Conservation (phyloP, 2,888 invertebrate genomes). For the Amiota minor region DNA sequence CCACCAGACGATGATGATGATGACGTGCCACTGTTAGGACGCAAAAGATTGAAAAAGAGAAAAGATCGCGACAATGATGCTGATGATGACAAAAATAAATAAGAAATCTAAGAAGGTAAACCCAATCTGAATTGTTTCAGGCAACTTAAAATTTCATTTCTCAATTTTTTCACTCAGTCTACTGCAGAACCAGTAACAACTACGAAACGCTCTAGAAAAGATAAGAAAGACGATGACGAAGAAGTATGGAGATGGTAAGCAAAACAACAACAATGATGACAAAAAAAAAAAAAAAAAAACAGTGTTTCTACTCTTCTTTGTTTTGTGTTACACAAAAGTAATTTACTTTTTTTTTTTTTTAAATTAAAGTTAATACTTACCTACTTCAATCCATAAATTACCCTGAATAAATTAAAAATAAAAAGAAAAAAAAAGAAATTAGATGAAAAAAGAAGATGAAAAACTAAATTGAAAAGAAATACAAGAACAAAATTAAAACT, state of each 20-base stretch:
- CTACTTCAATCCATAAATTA: no score
- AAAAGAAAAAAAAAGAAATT: no score
- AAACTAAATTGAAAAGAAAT: neutral
- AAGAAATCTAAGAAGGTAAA: slow-evolving; percentile 74
- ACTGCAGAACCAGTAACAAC: slow-evolving; percentile 72
- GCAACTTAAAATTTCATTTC: neutral
- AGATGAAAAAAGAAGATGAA: no score
- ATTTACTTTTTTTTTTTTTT: no score
- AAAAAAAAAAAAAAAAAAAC: no score
- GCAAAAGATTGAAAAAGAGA: slow-evolving; percentile 73
- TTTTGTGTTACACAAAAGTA: neutral
- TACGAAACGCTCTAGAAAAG: slow-evolving; percentile 76
- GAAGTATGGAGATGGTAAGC: slow-evolving; percentile 94
- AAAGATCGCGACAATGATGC: slow-evolving; percentile 76
- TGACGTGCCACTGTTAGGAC: slow-evolving; percentile 72
- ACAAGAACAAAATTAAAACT: neutral
- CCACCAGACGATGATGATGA: slow-evolving; percentile 75
- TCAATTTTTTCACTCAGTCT: slow-evolving; percentile 38
- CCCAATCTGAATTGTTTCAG: neutral
- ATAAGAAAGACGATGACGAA: slow-evolving; percentile 85
- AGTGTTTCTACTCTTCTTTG: neutral
- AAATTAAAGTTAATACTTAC: no score
- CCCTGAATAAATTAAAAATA: no score
- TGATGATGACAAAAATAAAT: slow-evolving; percentile 75
- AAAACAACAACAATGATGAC: neutral